Base-by-base conservation (phyloP, 2,888 invertebrate genomes). In the Camptogramma bilineatum region DNA sequence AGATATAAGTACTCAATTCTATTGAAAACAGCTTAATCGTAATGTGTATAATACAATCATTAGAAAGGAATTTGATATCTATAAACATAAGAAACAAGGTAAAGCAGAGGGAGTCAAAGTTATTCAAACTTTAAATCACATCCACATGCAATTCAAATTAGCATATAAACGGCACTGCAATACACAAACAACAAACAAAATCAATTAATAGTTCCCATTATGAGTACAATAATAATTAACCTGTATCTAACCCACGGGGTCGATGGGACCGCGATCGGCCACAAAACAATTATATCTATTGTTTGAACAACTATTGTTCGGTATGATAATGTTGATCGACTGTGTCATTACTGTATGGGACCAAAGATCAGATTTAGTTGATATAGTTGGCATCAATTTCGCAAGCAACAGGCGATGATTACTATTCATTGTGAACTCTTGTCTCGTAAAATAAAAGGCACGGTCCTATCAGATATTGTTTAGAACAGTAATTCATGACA, bases 141-240 rank as follows among this genome's bases (percentile, higher is more conserved):
- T 42, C 16, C 70, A 61, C 50, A 68, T 58, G 53, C 53, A 58
- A 48, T 54, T 53, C n/a, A 68, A 62, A 68, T 61, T 72, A 74
- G 72, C 73, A 76, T 73, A 73, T 73, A 73, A 57, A 54, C 46
- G 34, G 55, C 55, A 55, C 28, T 55, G 55, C 62, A 56, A 42
- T 55, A 51, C 10, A 51, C 42, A 62, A 75, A 72, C 66, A 70
- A 73, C 71, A 73, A 78, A 83, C 83, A 81, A 86, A 88, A 90
- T 90, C 89, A 88, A 90, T 89, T 88, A 88, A 86, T 85, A 86
- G 83, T 84, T 82, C 76, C 73, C 77, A 84, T 84, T 80, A 80
- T 71, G 74, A 77, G 77, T 66, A 64, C 68, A 61, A n/a, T n/a
- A n/a, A n/a, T n/a, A n/a, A 72, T 73, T 73, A 74, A 70, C 78